These are phyloP conservation scores for Agriopis leucophaearia DNA, from an alignment of 2,888 invertebrate species.

Conservation along the genomic window DNA sequence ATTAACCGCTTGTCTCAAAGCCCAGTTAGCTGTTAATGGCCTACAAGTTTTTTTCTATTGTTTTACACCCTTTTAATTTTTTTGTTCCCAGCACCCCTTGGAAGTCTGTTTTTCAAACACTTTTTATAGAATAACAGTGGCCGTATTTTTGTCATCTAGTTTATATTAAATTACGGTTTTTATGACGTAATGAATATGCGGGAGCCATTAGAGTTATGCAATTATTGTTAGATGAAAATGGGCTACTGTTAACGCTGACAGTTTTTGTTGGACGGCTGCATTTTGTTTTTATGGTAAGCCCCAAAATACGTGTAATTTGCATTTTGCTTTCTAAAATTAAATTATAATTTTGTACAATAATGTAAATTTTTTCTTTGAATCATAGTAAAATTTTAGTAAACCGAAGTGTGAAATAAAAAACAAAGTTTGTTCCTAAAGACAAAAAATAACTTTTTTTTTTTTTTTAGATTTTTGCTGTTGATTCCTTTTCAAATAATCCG, in stretches of 20 bases:
- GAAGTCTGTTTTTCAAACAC: slow-evolving; percentile 65
- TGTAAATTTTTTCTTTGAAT: too few relatives aligned
- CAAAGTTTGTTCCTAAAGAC: too few relatives aligned
- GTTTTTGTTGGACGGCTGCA: slow-evolving; percentile 57
- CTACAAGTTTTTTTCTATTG: slow-evolving; percentile 67
- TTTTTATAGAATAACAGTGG: slow-evolving; percentile 76
- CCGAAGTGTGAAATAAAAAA: too few relatives aligned
- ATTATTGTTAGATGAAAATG: slow-evolving; percentile 76
- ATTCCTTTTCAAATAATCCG: too few relatives aligned
- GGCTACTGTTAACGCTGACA: slow-evolving; percentile 70
- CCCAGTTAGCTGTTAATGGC: slow-evolving; percentile 77
- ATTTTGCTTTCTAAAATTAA: slow-evolving; percentile 6
- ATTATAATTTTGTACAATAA: background rate
- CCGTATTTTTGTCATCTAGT: slow-evolving; percentile 82
- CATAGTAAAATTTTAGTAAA: background rate
- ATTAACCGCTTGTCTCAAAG: slow-evolving; percentile 80
- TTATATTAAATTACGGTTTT: slow-evolving; percentile 86
- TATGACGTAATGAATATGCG: slow-evolving; percentile 82
- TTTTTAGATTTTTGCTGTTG: too few relatives aligned
- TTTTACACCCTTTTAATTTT: slow-evolving; percentile 77
- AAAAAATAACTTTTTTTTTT: too few relatives aligned
- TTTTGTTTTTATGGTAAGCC: slow-evolving; percentile 44
- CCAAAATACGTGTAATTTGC: slow-evolving; percentile 2
- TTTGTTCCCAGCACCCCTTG: slow-evolving; percentile 66
- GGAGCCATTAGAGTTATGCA: slow-evolving; percentile 71